Conservation (phyloP, 2,888 invertebrate species). For the Hylaea fasciaria region DNA sequence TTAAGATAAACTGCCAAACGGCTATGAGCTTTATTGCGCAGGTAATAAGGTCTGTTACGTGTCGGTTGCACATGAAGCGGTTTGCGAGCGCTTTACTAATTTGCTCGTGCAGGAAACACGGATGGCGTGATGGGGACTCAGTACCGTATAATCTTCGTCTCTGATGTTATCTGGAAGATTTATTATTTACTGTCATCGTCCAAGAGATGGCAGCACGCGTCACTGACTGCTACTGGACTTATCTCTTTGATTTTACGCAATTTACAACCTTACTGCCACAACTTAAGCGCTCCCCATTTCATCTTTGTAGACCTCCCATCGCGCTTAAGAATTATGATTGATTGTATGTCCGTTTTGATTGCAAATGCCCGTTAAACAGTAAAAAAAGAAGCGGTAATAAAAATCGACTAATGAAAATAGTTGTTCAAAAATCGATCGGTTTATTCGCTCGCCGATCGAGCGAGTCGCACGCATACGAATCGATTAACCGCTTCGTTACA, state of each 20-base stretch:
- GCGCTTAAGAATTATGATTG: constrained; percentile 48
- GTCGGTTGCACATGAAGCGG: constrained; percentile 54
- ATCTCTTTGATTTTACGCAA: constrained; percentile 54
- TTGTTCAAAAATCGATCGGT: constrained; percentile 63
- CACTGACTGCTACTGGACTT: constrained; percentile 72
- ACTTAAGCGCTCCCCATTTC: constrained; percentile 42
- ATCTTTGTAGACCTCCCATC: constrained; percentile 61
- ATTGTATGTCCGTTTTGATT: constrained; percentile 39
- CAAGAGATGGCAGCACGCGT: constrained; percentile 83
- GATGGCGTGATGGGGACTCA: constrained; percentile 79
- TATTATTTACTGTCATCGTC: constrained; percentile 81
- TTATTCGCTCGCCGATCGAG: constrained; percentile 67
- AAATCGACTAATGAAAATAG: constrained; percentile 58
- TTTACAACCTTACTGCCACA: constrained; percentile 52
- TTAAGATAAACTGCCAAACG: constrained; percentile 20
- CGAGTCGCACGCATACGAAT: constrained; percentile 79
- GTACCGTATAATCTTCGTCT: constrained; percentile 82
- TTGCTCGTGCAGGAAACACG: constrained; percentile 82
- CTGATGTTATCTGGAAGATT: constrained; percentile 83
- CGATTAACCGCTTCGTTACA: constrained; percentile 81
- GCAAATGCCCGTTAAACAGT: constrained; percentile 23
- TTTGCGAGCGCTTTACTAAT: constrained; percentile 77
- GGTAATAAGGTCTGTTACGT: constrained; percentile 46
- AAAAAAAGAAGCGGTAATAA: constrained; percentile 52
- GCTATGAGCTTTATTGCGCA: constrained; percentile 53